Percentiles rank a stretch among this genome's conserved stretches.
Conservation (phyloP, 2,888 invertebrate species). For the Agonopterix alstromeriana region DNA sequence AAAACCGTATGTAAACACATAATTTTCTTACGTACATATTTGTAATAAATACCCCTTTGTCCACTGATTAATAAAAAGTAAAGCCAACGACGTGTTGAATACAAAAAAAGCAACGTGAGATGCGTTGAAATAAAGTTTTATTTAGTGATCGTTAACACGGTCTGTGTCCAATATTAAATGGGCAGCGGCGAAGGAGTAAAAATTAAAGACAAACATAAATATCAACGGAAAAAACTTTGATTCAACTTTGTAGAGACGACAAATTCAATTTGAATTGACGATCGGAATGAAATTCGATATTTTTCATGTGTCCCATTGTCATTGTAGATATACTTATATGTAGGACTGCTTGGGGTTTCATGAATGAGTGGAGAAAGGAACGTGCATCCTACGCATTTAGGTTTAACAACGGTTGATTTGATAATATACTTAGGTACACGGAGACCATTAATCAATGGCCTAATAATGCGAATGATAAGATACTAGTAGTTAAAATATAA, state of each 20-base stretch:
- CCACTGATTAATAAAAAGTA: slow-evolving; percentile 61
- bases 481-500: too few species aligned
- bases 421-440: neutral
- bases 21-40: too few species aligned
- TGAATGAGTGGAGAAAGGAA: slow-evolving; percentile 50
- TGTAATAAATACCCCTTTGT: slow-evolving; percentile 4
- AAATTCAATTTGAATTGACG: slow-evolving; percentile 37
- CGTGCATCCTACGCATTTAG: neutral
- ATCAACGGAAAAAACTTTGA: slow-evolving; percentile 59
- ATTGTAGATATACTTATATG: slow-evolving; percentile 19
- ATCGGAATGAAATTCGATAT: slow-evolving; percentile 68
- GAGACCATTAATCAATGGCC: too few species aligned
- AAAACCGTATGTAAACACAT: too few species aligned
- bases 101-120: slow-evolving; percentile 53
- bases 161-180: slow-evolving; percentile 68
- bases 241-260: slow-evolving; percentile 32
- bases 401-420: neutral
- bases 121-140: slow-evolving; percentile 72
- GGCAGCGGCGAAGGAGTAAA: slow-evolving; percentile 65
- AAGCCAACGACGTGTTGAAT: slow-evolving; percentile 64
- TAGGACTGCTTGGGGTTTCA: slow-evolving; percentile 40
- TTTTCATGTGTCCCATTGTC: slow-evolving; percentile 56
- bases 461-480: too few species aligned
- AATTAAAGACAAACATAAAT: slow-evolving; percentile 74
- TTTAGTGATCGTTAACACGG: slow-evolving; percentile 72